A percentile compares a stretch with the other conserved stretches of the same genome.
Conservation (phyloP, 2,888 invertebrate species). For the Cancer borealis region DNA sequence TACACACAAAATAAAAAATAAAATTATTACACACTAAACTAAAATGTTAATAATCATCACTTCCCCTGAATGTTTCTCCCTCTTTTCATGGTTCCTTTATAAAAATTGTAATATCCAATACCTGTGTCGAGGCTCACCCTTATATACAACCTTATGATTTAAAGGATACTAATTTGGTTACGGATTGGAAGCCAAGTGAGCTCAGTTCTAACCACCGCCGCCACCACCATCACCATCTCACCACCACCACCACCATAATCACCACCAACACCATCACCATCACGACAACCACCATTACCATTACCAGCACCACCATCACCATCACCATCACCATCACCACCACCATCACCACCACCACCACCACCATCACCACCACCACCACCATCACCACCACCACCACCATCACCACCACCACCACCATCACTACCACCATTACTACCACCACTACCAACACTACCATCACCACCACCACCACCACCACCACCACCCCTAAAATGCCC, state of each 20-base stretch:
- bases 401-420: neutral
- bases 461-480: no score
- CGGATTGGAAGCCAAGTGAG: neutral
- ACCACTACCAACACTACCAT: no score
- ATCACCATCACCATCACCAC: no score
- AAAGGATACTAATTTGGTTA: neutral
- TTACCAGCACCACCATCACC: no score
- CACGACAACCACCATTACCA: no score
- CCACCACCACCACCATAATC: no score
- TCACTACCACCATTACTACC: no score
- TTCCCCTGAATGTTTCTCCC: neutral
- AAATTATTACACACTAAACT: neutral
- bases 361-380: no score
- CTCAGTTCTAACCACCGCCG: neutral
- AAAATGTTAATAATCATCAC: neutral
- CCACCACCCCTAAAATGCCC: neutral
- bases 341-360: no score
- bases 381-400: neutral
- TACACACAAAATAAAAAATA: neutral
- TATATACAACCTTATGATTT: neutral
- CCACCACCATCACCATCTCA: neutral
- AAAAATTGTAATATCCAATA: neutral
- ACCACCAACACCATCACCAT: no score
- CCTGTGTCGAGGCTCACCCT: neutral
- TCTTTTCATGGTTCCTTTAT: neutral